A percentile compares a stretch with the other conserved stretches of the same genome.
Conservation (phyloP, 1,140 invertebrate genomes). For the Neodiprion fabricii region DNA sequence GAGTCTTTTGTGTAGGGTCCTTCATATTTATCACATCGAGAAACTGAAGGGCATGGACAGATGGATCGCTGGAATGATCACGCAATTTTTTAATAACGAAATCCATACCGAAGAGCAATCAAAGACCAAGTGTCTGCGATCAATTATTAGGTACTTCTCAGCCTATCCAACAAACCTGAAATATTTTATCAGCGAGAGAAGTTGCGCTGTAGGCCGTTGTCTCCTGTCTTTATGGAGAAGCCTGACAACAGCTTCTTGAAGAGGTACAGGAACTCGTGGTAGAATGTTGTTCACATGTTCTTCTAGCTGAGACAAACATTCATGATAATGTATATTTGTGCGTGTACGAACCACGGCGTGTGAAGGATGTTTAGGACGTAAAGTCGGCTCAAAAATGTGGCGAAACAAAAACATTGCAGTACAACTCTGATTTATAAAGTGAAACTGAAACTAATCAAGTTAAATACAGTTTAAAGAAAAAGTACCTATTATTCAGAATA, state of each 20-base stretch:
- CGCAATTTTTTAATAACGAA: neutral
- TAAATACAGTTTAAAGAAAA: too few relatives aligned
- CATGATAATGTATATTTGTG: neutral
- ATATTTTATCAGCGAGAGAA: constrained; percentile 85
- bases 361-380: too few relatives aligned
- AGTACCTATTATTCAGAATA: too few relatives aligned
- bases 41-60: constrained; percentile 88
- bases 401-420: too few relatives aligned
- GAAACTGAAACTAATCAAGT: too few relatives aligned
- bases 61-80: constrained; percentile 74
- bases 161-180: constrained; percentile 75
- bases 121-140: too few relatives aligned
- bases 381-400: neutral
- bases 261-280: constrained; percentile 77
- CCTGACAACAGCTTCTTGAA: constrained; percentile 87
- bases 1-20: constrained; percentile 84
- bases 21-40: constrained; percentile 94
- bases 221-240: constrained; percentile 82
- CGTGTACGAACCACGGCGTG: neutral
- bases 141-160: too few relatives aligned
- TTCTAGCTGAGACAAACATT: constrained; percentile 69
- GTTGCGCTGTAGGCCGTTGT: constrained; percentile 84
- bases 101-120: too few relatives aligned
- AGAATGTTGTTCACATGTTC: constrained; percentile 80
- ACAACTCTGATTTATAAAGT: too few relatives aligned